These are phyloP conservation scores for Urocynchramus pylzowi DNA, from an alignment of 2,113 vertebrate species.

Conservation along the genomic window DNA sequence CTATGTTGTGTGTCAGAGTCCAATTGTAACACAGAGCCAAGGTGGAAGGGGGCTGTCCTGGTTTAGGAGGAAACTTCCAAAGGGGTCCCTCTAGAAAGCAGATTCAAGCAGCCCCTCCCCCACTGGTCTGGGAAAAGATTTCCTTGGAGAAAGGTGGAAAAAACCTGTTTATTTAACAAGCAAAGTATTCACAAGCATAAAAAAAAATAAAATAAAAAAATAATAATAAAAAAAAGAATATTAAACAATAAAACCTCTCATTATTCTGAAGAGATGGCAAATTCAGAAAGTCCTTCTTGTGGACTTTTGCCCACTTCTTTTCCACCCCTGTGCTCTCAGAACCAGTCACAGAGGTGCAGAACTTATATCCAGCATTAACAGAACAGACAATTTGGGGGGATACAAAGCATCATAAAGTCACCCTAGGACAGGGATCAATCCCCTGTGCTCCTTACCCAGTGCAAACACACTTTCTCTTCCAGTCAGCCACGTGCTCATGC, in stretches of 20 bases:
- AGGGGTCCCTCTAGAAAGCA: not conserved
- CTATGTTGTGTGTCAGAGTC: not conserved
- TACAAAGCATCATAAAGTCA: not conserved
- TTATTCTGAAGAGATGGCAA: not conserved
- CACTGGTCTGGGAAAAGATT: not conserved
- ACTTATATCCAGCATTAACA: not conserved
- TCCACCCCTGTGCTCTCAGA: not conserved
- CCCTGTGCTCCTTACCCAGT: not conserved
- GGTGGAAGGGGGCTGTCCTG: not conserved
- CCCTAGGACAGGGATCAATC: not conserved
- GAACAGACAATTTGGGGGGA: fast-evolving
- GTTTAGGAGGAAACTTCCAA: not conserved
- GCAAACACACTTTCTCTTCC: not conserved
- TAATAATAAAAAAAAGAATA: not conserved
- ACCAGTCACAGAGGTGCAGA: too few relatives aligned
- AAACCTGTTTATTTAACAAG: not conserved
- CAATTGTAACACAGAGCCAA: not conserved
- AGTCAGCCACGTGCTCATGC: not conserved
- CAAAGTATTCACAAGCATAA: not conserved
- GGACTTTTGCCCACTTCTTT: not conserved
- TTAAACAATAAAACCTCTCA: not conserved
- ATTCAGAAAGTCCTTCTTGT: not conserved
- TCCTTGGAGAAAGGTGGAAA: not conserved
- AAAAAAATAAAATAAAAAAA: too few relatives aligned
- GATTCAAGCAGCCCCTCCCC: not conserved